Conservation (phyloP, 2,113 vertebrate genomes). For the Anarhynchus alexandrinus region DNA sequence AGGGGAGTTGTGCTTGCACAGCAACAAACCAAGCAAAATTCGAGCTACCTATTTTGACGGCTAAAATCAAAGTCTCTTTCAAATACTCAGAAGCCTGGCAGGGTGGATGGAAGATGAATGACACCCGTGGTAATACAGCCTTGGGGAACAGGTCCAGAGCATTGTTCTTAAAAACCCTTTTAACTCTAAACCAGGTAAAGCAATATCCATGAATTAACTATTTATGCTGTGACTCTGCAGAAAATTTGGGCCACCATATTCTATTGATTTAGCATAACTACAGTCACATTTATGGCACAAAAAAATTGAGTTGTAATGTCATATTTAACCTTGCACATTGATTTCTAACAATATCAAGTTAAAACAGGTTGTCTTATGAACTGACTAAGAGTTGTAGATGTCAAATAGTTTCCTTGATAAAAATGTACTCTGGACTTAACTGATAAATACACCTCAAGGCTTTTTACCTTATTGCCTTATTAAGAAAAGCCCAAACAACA, state of each 20-base stretch:
- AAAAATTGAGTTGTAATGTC: background rate
- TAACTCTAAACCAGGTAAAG: slow-evolving; percentile 14
- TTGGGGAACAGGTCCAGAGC: background rate
- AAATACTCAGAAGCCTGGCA: background rate
- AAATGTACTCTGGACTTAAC: background rate
- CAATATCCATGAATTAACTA: slow-evolving; percentile 19
- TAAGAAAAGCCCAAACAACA: background rate
- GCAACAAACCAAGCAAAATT: background rate
- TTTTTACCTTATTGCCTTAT: background rate
- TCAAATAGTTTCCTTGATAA: background rate
- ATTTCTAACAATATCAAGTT: background rate
- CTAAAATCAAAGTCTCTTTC: slow-evolving; percentile 19
- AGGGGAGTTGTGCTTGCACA: background rate
- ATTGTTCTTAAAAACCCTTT: background rate
- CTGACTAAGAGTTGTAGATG: background rate
- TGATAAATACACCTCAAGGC: background rate
- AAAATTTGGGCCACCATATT: background rate
- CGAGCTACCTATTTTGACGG: background rate
- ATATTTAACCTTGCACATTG: background rate
- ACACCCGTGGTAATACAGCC: background rate
- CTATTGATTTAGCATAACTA: slow-evolving; percentile 12
- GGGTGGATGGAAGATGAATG: slow-evolving; percentile 9
- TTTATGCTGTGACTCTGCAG: background rate
- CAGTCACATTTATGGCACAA: background rate
- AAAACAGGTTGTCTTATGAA: background rate